Percentiles rank a stretch among this genome's conserved stretches.
These are phyloP conservation scores for Cephalotes varians DNA, from an alignment of 2,888 invertebrate species.

Conservation along the genomic window DNA sequence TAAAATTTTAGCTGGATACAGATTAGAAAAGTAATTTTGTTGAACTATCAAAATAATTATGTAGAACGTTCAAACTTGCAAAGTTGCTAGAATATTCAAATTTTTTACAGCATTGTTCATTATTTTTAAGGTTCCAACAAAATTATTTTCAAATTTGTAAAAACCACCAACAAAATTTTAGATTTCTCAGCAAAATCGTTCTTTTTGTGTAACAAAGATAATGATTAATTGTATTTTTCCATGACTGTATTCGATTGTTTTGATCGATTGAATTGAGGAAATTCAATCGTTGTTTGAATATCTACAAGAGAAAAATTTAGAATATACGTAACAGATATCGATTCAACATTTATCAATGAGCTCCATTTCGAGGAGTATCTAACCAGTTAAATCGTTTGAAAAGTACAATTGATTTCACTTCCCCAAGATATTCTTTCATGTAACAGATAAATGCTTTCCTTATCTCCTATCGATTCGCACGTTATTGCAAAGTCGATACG, in stretches of 20 bases:
- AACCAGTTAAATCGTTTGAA: not conserved
- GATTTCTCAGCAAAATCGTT: too few species aligned
- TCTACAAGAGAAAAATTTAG: constrained; percentile 1
- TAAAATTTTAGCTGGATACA: too few species aligned
- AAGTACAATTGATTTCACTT: constrained; percentile 14
- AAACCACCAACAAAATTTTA: too few species aligned
- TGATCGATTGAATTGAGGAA: not conserved
- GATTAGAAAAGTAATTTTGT: too few species aligned
- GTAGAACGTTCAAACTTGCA: too few species aligned
- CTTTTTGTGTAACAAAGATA: not conserved
- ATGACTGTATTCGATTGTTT: not conserved
- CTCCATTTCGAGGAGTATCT: not conserved
- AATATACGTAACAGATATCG: constrained; percentile 4
- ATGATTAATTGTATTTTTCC: not conserved
- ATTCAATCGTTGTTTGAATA: not conserved
- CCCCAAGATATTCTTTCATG: not conserved
- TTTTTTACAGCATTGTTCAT: too few species aligned
- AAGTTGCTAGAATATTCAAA: too few species aligned
- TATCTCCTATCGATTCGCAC: not conserved
- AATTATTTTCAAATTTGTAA: too few species aligned
- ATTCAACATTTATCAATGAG: not conserved
- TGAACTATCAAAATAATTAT: too few species aligned
- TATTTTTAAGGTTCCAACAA: too few species aligned
- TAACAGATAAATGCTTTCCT: constrained; percentile 2
- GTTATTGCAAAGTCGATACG: not conserved